Evolutionary conservation across 2,113 vertebrate genomes (phyloP), one percentile per base, ranked within the genome.

Genomic region (Mungos mungo): DNA sequence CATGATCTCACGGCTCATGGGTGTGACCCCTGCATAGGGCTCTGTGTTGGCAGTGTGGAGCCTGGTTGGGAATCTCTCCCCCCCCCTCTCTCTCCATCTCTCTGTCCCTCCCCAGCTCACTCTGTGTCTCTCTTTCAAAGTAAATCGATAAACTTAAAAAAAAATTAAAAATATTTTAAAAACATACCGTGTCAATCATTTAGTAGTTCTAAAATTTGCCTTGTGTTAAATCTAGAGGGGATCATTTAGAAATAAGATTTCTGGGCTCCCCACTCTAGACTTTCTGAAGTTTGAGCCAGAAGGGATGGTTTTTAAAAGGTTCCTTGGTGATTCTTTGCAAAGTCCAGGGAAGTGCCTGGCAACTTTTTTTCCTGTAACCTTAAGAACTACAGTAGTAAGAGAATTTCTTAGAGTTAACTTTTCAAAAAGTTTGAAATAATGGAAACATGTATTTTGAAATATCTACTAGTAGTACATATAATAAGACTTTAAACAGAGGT

Each of bases 371-470:
- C 83, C 79, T 50, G 19, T 84, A 90, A 92, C 71, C 76, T 69
- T 93, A 77, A 90, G 65, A 91, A 87, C 3, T 33, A 13, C 18
- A 74, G n/a, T 57, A 81, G 65, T 76, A 31, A 84, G 69, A 65
- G 12, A 77, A n/a, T 77, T 90, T 29, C 47, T 86, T 21, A 89
- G 95, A 77, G 74, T 5, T 68, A 54, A 89, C 38, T 54, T 95
- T 83, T 65, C 3, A 27, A 71, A 95, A 72, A 54, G 41, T 88
- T 88, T 66, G 23, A 50, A 33, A 52, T 68, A 65, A 52, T 54
- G 63, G 68, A 96, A 94, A 91, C 8, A 71, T 12, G 1, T 79
- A 82, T 88, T 92, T 89, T 7, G 94, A 72, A 88, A 74, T 88
- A 89, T 27, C 63, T 81, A 27, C 18, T 91, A 86, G 65, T 52